Conservation (phyloP, 2,797 vertebrate genomes). For the Nyctalus aviator region DNA sequence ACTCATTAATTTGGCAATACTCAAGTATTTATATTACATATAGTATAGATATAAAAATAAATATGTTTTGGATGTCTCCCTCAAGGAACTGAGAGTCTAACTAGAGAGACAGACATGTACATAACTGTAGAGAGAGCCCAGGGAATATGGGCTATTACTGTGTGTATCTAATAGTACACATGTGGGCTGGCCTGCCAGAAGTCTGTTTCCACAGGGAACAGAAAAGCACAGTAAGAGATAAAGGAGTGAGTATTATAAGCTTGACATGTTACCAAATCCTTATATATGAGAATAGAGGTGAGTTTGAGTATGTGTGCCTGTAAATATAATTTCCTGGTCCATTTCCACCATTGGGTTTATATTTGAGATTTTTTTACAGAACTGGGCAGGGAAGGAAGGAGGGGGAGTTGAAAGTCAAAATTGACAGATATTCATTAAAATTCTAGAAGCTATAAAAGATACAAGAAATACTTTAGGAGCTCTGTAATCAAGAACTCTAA, state of each 20-base stretch:
- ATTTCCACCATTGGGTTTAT: neutral
- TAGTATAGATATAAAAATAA: neutral
- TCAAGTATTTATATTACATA: neutral
- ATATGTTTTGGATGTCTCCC: neutral
- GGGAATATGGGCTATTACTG: neutral
- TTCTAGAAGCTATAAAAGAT: neutral
- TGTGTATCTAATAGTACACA: neutral
- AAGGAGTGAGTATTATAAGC: neutral
- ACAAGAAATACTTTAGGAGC: neutral
- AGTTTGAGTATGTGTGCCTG: neutral
- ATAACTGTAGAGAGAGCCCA: neutral
- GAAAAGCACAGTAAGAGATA: neutral
- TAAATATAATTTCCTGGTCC: neutral
- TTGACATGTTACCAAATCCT: neutral
- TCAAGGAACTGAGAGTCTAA: neutral
- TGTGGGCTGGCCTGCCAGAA: neutral
- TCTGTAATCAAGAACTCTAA: neutral
- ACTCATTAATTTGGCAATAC: neutral
- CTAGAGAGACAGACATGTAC: neutral
- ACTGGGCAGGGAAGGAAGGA: neutral
- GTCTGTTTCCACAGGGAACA: neutral
- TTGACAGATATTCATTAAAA: slow-evolving; percentile 16
- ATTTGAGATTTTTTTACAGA: slow-evolving; percentile 11
- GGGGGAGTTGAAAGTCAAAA: slow-evolving; percentile 7
- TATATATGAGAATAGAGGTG: neutral